Evolutionary conservation across 1,140 invertebrate species (phyloP).

Genomic region (Bombus soroeensis): DNA sequence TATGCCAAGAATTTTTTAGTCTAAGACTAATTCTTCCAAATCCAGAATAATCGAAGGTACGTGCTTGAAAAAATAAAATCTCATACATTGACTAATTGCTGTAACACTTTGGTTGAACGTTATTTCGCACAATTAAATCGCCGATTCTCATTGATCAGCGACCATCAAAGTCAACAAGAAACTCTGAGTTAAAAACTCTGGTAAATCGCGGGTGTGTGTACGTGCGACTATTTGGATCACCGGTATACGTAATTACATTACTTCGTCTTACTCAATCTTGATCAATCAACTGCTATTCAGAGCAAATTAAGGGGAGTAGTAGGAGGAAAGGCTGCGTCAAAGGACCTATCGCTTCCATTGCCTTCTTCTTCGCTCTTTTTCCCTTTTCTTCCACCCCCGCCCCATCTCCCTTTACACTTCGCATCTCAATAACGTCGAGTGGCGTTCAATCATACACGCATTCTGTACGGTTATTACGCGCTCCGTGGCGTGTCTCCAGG

Average conservation of each 20-base stretch:
- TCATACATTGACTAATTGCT: too few species aligned
- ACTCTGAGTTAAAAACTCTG: background rate
- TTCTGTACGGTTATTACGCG: background rate
- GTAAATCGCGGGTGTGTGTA: background rate
- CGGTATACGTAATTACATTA: constrained; percentile 60
- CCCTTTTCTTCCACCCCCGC: background rate
- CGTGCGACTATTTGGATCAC: constrained; percentile 40
- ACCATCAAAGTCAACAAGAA: background rate
- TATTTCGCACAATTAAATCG: background rate
- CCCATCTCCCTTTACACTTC: too few species aligned
- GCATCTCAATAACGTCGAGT: constrained; percentile 15
- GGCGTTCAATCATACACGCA: constrained; percentile 23
- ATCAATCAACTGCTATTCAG: constrained; percentile 70
- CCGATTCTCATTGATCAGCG: constrained; percentile 12
- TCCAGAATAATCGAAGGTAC: too few species aligned
- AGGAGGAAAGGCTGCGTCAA: constrained; percentile 39
- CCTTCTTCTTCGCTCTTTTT: constrained; percentile 17
- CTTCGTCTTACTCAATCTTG: constrained; percentile 62
- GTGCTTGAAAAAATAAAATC: too few species aligned
- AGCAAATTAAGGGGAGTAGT: constrained; percentile 58
- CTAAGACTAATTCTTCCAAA: too few species aligned
- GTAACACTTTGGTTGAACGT: background rate
- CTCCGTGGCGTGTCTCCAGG: background rate
- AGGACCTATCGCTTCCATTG: constrained; percentile 39
- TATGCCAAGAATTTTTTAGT: too few species aligned